Base-by-base conservation (phyloP, 64 coral and sea anemone genomes). In the Actinia tenebrosa region DNA sequence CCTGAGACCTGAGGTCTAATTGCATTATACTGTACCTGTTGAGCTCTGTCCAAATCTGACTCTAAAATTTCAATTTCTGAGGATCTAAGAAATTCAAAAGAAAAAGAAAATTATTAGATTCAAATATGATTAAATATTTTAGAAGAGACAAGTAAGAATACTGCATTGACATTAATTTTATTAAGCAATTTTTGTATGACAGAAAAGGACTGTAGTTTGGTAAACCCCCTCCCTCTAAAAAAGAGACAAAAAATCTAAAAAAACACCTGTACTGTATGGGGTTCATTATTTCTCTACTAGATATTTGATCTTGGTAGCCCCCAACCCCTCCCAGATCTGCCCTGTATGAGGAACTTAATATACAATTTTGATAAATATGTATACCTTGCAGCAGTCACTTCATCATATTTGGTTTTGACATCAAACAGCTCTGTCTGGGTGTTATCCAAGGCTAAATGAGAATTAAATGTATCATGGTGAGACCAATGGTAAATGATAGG, bases 61-160 rank as follows among this genome's bases (percentile, higher is more conserved):
- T 98, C 96, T 71, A 98, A 77, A 54, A 98, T 92, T 90, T 98
- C 96, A 79, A 98, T 88, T 83, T 94, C 96, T 60, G 96, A 95
- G 0, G 86, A 89, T 83, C 92, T 93, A 42, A 1, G 13, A 30
- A 37, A 75, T n/a, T 26, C 13, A 75, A 75, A 42, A 42, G 22
- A 66, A 66, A 20, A 23, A 66, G n/a, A 9, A 10, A 66, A 5
- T 66, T 8, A 64, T 8, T 3, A 37, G 30, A 37, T 37, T 37
- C 30, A 37, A 37, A 37, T 1, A 37, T 37, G 30, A 37, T 50
- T 50, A 8, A 50, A 50, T 50, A 50, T 50, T 50, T 50, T 50
- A 50, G 47, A 50, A 50, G 47, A 50, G 30, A 37, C 30, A 37
- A 37, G 30, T 37, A 50, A 1, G 7, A 50, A 4, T 50, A 50